These are phyloP conservation scores for Pimephales promelas DNA, from an alignment of 2,113 vertebrate genomes.

Conservation along the genomic window DNA sequence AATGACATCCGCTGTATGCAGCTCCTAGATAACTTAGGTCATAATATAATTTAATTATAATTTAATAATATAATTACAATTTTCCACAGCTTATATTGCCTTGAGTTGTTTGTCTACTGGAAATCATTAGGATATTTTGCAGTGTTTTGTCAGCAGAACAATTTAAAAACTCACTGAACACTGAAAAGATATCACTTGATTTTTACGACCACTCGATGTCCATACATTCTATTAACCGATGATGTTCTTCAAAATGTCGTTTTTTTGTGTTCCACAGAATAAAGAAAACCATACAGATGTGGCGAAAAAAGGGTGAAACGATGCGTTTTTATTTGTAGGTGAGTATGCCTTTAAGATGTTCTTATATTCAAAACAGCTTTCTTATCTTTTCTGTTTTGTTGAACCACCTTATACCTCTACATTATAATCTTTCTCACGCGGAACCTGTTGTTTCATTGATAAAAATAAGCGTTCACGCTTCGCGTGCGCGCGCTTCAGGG, in stretches of 20 bases:
- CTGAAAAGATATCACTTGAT: neutral
- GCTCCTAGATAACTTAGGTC: too few relatives aligned
- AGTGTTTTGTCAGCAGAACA: too few relatives aligned
- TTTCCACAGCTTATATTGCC: too few relatives aligned
- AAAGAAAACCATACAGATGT: neutral
- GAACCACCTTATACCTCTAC: neutral
- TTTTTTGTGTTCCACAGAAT: neutral
- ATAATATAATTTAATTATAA: too few relatives aligned
- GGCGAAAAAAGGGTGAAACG: neutral
- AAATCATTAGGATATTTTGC: too few relatives aligned
- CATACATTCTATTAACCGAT: neutral
- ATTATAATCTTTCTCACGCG: conserved; percentile 43
- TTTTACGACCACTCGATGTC: neutral
- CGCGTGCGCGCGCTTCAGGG: neutral
- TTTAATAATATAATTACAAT: too few relatives aligned
- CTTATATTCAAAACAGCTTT: neutral
- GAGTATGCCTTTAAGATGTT: neutral
- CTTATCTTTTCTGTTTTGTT: neutral
- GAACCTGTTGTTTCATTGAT: conserved; percentile 44
- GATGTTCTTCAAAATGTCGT: neutral
- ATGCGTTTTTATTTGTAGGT: neutral
- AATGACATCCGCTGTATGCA: too few relatives aligned
- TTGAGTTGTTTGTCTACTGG: too few relatives aligned
- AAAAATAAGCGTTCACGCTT: neutral
- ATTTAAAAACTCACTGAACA: too few relatives aligned